Evolutionary conservation across 2,888 invertebrate genomes (phyloP), one percentile per base, ranked within the genome.

Genomic region (Atethmia centrago): DNA sequence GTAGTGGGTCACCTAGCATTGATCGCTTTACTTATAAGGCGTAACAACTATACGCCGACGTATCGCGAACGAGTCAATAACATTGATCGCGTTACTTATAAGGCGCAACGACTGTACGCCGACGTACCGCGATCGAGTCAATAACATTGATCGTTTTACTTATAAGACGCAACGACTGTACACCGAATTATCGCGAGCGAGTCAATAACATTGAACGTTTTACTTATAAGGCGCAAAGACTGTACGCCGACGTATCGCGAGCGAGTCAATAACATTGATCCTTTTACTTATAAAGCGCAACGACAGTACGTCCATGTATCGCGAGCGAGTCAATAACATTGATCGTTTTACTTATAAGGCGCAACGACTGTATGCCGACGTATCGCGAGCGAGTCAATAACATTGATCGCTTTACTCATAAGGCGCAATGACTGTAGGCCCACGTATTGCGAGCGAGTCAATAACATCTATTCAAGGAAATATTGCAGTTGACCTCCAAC

Each of bases 1-100:
- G 40, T n/a, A 25, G 49, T 58, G n/a, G 45, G 36, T 79, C 80
- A 49, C 53, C 53, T 63, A n/a, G 53, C 49, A 64, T 58, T 56
- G 51, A 8, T 47, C 65, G 61, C 40, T 19, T 55, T 31, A 36
- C 36, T 4, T 36, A 36, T 28, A 47, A 55, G 59, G 63, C 53
- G 72, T 49, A 14, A 8, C 9, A 21, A 59, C 62, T 49, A 16
- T 16, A 25, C 40, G 40, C 21, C 21, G 25, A 36, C 19, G 49
- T 7, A n/a, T n/a, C 14, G 58, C 62, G 16, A 49, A 31, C 65
- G 47, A 59, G 14, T 12, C 72, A 49, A 51, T 49, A 61, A 61
- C 64, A 61, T 42, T n/a, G n/a, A n/a, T n/a, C n/a, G n/a, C n/a
- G n/a, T n/a, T 31, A 36, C 36, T 4, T 36, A 36, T 28, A 47